Evolutionary conservation across 2,888 invertebrate genomes (phyloP), one percentile per base, ranked within the genome.

Genomic region (Marronus borbonicus): DNA sequence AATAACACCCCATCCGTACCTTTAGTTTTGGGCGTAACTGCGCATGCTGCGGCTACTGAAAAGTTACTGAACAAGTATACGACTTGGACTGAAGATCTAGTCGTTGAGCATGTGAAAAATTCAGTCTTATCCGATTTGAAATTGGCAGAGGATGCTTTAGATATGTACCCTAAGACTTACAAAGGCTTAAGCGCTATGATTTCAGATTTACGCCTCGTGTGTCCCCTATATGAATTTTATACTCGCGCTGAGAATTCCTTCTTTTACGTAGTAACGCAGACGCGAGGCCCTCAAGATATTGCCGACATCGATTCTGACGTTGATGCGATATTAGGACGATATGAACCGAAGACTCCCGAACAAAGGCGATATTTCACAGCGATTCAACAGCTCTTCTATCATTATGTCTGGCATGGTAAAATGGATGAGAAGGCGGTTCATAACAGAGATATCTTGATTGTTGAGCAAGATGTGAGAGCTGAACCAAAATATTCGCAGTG

Each of bases 371-470:
- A 93, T 85, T 92, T 94, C 82, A 92, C 93, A 0, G 93, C 95
- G 12, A 94, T 96, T 91, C 95, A 96, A 85, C 93, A 94, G 81
- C 88, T 96, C 44, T 97, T 97, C 88, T 96, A 95, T 87, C 92
- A 94, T 84, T 97, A 92, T 84, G 95, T 96, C 1, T 92, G 94
- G 91, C 92, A 94, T 82, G 96, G 95, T n/a, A 91, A 91, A 81
- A 89, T 95, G 77, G 89, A 92, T 12, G 91, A 91, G 7, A 92
- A 92, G 77, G 88, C 90, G 49, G 89, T 90, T 10, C 85, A 87
- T 20, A 87, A 87, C 2, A 87, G 89, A 64, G 89, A 90, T 80
- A 90, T 95, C 17, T 89, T 95, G 55, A 90, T 93, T 31, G 92
- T 96, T 1, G 94, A 91, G 0, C 95, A 95, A 86, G 95, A 95